Percentiles rank a stretch among this genome's conserved stretches.
Conservation (phyloP, 30 jellyfish, hydroid and myxozoan genomes). For the Turritopsis rubra region DNA sequence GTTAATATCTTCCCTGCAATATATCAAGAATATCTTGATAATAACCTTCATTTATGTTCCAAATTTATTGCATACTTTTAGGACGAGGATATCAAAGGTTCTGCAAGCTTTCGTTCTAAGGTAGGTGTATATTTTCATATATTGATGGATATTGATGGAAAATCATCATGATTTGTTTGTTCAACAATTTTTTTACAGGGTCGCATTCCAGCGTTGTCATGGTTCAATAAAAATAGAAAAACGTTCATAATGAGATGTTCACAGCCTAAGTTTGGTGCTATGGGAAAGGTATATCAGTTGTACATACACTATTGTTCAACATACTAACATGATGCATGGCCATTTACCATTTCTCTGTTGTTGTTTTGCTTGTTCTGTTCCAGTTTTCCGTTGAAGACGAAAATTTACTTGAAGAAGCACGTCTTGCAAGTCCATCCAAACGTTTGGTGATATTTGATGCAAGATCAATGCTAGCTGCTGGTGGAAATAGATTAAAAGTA, state of each 20-base stretch:
- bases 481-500: constrained; percentile 89
- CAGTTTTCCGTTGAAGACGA: constrained; percentile 78
- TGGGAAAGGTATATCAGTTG: constrained; percentile 68
- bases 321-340: background rate
- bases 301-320: background rate
- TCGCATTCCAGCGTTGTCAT: constrained; percentile 69
- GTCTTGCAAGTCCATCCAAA: constrained; percentile 49
- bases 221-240: constrained; percentile 53
- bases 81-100: constrained; percentile 47
- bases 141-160: background rate
- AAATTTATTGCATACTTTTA: constrained; percentile 4
- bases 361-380: background rate
- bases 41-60: background rate
- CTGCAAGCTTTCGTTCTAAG: constrained; percentile 68
- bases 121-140: constrained; percentile 19
- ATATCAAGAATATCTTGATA: no score
- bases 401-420: constrained; percentile 54
- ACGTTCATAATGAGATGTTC: constrained; percentile 88
- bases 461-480: constrained; percentile 95
- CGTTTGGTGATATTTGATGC: constrained; percentile 82
- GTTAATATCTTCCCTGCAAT: no score
- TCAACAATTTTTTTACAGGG: constrained; percentile 48
- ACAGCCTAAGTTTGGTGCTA: constrained; percentile 85
- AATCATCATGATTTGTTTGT: background rate
- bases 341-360: background rate